Percentiles rank a stretch among this genome's conserved stretches.
Evolutionary conservation across 2,113 vertebrate species (phyloP).

Genomic region (Enhydra lutris): DNA sequence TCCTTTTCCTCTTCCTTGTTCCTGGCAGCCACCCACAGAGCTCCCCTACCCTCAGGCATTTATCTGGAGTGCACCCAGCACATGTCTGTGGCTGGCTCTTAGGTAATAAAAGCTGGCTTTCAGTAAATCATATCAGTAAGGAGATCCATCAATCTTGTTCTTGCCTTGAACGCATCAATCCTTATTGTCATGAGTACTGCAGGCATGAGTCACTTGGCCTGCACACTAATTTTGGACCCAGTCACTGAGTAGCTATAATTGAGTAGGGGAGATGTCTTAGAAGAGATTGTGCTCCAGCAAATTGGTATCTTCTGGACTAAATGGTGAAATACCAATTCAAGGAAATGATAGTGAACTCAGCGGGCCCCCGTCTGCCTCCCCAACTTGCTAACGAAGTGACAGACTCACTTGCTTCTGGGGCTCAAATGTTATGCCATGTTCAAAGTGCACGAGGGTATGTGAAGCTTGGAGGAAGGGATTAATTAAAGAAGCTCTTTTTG

Average conservation of each 20-base stretch:
- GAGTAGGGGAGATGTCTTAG: not conserved
- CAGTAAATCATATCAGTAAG: slow-evolving; percentile 59
- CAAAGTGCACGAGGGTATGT: accelerated
- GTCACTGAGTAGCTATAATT: not conserved
- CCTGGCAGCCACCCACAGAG: slow-evolving; percentile 34
- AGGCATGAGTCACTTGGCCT: not conserved
- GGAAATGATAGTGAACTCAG: not conserved
- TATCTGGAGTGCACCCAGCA: not conserved
- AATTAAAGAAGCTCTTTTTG: not conserved
- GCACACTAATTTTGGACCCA: not conserved
- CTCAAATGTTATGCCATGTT: accelerated
- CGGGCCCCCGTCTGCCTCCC: accelerated
- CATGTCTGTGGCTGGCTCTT: not conserved
- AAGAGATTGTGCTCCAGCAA: not conserved
- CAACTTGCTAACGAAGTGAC: accelerated
- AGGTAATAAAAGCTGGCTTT: slow-evolving; percentile 51
- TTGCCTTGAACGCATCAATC: not conserved
- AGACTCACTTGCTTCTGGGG: not conserved
- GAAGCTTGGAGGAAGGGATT: not conserved
- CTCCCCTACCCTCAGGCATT: not conserved
- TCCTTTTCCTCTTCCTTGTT: not conserved
- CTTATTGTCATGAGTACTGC: not conserved
- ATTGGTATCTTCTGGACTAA: not conserved
- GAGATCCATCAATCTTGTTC: slow-evolving; percentile 44
- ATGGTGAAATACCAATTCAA: not conserved